Conservation (phyloP, 1,140 invertebrate species). For the Drosophila mayri region DNA sequence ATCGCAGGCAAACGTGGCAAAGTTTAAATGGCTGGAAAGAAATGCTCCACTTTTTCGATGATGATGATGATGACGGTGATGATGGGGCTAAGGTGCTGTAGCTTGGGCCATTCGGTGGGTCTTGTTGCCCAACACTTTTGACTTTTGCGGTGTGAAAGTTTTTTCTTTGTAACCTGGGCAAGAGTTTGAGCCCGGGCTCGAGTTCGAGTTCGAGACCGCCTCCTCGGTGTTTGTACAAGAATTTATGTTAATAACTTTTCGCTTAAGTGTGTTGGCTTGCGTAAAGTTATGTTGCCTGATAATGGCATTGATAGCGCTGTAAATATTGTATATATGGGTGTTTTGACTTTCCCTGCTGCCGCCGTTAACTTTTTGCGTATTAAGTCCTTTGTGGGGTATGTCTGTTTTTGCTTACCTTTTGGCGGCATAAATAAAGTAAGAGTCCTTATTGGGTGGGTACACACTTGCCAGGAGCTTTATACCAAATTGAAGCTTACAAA, state of each 20-base stretch:
- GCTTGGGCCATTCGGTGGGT: not conserved
- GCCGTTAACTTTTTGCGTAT: conserved; percentile 15
- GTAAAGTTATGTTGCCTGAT: conserved; percentile 69
- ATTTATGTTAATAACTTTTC: conserved; percentile 81
- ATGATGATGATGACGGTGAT: conserved; percentile 22
- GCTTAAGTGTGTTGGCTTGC: conserved; percentile 44
- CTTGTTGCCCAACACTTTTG: conserved; percentile 67
- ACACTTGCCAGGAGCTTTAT: conserved; percentile 34
- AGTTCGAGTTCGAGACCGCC: conserved; percentile 49
- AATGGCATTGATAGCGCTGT: conserved; percentile 76
- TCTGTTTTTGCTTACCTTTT: not conserved
- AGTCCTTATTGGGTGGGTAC: conserved; percentile 27
- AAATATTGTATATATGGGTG: conserved; percentile 65
- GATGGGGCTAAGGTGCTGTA: conserved; percentile 14
- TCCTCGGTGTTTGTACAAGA: conserved; percentile 59
- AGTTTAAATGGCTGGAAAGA: conserved; percentile 67
- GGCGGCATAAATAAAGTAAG: not conserved
- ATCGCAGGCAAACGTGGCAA: conserved; percentile 75
- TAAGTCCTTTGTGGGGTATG: not conserved
- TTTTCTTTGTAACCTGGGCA: conserved; percentile 44
- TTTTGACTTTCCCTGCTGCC: conserved; percentile 17
- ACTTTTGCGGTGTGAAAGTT: conserved; percentile 76
- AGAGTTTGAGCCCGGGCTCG: conserved; percentile 34
- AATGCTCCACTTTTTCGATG: conserved; percentile 54
- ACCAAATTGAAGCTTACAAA: conserved; percentile 2